Evolutionary conservation across 2,888 invertebrate genomes (phyloP).

Genomic region (Epinotia brunnichana): DNA sequence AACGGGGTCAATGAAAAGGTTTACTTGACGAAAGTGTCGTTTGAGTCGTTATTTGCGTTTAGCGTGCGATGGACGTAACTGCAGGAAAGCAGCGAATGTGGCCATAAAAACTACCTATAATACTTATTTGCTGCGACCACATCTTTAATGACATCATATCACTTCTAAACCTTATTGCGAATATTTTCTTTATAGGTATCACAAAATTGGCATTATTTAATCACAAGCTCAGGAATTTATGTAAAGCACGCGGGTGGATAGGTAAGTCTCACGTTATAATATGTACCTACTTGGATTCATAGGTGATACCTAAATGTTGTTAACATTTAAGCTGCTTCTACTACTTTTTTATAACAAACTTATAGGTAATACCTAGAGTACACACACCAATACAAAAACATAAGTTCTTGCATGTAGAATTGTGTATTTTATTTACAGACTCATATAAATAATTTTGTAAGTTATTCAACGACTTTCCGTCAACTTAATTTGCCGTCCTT

Average conservation of each 20-base stretch:
- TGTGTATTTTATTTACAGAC: too few species aligned
- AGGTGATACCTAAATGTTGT: too few species aligned
- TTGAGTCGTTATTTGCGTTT: slow-evolving; percentile 2
- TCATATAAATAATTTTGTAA: too few species aligned
- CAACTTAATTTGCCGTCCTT: background rate
- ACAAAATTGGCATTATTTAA: slow-evolving; percentile 7
- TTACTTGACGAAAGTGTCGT: slow-evolving; percentile 57
- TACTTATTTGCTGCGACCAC: background rate
- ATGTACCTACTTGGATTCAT: too few species aligned
- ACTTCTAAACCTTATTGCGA: background rate
- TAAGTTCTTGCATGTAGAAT: too few species aligned
- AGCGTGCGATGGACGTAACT: slow-evolving; percentile 18
- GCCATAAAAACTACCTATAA: background rate
- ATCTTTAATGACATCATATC: slow-evolving; percentile 5
- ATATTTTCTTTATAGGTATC: background rate
- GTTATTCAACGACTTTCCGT: background rate
- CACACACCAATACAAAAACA: too few species aligned
- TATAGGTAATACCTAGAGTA: too few species aligned
- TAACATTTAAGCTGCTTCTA: too few species aligned
- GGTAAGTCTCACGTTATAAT: too few species aligned
- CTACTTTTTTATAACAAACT: too few species aligned
- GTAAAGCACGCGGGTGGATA: too few species aligned
- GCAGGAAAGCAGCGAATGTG: slow-evolving; percentile 10
- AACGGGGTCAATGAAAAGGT: slow-evolving; percentile 64
- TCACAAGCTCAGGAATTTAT: background rate